Conservation (phyloP, 2,113 vertebrate genomes). For the Epinephelus fuscoguttatus region DNA sequence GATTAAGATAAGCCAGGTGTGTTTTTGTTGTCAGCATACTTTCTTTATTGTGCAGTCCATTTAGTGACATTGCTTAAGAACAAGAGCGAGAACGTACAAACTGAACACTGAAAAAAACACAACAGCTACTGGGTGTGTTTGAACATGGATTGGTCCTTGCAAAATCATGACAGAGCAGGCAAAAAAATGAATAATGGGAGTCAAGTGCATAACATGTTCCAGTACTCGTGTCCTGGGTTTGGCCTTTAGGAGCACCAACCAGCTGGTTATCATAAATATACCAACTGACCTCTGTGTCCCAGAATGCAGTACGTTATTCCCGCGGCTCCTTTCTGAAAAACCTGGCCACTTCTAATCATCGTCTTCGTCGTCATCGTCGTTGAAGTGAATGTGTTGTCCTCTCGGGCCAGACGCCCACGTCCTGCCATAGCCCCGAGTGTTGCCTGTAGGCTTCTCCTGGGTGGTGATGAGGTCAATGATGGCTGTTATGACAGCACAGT, state of each 20-base stretch:
- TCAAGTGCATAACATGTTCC: conserved; percentile 15
- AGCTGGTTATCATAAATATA: conserved; percentile 46
- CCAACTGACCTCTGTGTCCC: conserved; percentile 20
- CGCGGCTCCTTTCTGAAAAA: neutral
- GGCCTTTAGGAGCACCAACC: conserved; percentile 31
- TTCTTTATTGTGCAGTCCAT: conserved; percentile 49
- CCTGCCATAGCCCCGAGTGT: conserved; percentile 47
- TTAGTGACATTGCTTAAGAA: neutral
- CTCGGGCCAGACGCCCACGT: conserved; percentile 78
- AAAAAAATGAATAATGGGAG: neutral
- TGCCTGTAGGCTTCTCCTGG: conserved; percentile 85
- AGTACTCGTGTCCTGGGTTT: neutral
- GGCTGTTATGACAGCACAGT: conserved; percentile 94
- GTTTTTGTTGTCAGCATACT: neutral
- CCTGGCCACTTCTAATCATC: conserved; percentile 72
- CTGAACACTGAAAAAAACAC: neutral
- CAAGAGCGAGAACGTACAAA: conserved; percentile 10
- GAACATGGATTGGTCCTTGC: conserved; percentile 29
- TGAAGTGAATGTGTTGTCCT: conserved; percentile 58
- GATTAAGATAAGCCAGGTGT: neutral
- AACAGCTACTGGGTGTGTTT: neutral
- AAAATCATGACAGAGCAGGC: conserved; percentile 9
- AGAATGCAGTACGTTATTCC: conserved; percentile 6
- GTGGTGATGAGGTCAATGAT: conserved; percentile 98
- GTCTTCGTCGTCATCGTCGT: conserved; percentile 78